Evolutionary conservation across 2,797 vertebrate species (phyloP).

Genomic region (Lindbergichthys nudifrons): DNA sequence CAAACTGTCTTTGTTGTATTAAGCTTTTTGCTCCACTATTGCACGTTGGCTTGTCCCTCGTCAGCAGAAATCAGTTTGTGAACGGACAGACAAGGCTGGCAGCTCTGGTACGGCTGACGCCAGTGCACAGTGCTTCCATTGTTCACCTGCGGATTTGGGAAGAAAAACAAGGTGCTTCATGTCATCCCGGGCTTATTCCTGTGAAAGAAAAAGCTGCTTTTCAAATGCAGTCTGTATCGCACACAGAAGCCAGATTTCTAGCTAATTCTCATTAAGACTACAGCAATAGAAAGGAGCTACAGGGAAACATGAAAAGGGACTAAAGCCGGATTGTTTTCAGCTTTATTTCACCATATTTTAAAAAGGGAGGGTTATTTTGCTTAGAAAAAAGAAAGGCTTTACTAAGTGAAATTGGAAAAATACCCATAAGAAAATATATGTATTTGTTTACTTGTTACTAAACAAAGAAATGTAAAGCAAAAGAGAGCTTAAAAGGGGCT

Average conservation of each 20-base stretch:
- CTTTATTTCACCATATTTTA: constrained; percentile 36
- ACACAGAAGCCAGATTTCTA: constrained; percentile 42
- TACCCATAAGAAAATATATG: too few relatives aligned
- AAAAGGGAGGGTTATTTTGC: not conserved
- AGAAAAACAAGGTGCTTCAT: constrained; percentile 54
- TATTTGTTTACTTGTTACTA: too few relatives aligned
- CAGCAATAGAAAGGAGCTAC: constrained; percentile 19
- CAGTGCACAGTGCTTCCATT: constrained; percentile 38
- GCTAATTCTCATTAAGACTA: constrained; percentile 53
- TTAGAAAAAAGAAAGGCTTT: too few relatives aligned
- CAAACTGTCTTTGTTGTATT: constrained; percentile 48
- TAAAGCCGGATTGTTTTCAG: constrained; percentile 58
- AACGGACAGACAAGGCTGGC: constrained; percentile 38
- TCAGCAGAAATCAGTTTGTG: constrained; percentile 51
- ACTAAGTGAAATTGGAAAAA: too few relatives aligned
- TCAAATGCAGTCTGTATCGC: constrained; percentile 35
- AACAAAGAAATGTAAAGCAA: too few relatives aligned
- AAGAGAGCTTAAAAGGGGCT: not conserved
- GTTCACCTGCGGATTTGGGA: constrained; percentile 62
- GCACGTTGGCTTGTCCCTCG: constrained; percentile 30
- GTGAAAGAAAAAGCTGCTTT: constrained; percentile 59
- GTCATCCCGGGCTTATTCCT: constrained; percentile 44
- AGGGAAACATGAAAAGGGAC: constrained; percentile 27
- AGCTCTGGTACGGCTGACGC: constrained; percentile 36
- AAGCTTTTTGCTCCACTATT: constrained; percentile 58